A percentile compares a stretch with the other conserved stretches of the same genome.
These are phyloP conservation scores for Lethocerus indicus DNA, from an alignment of 1,140 invertebrate species.

Conservation along the genomic window DNA sequence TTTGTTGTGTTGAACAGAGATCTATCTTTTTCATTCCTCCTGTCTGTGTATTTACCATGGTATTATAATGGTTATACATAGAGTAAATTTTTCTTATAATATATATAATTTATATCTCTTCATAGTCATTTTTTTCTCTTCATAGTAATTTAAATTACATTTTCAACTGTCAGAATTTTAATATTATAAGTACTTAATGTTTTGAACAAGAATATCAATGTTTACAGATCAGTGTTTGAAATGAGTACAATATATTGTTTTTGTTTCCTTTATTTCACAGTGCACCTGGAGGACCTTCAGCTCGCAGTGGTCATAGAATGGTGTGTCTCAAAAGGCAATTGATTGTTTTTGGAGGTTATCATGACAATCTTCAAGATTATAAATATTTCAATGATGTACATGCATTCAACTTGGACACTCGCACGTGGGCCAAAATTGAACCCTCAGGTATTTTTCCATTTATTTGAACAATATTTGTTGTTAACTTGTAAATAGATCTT, in stretches of 20 bases:
- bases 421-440: constrained; percentile 63
- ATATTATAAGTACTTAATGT: too few species aligned
- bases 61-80: too few species aligned
- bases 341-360: constrained; percentile 81
- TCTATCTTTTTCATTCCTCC: too few species aligned
- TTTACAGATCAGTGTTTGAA: background rate
- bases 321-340: constrained; percentile 57
- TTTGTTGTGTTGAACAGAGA: too few species aligned
- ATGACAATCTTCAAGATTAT: constrained; percentile 73
- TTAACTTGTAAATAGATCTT: background rate
- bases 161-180: too few species aligned
- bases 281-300: constrained; percentile 53
- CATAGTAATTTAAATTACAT: too few species aligned
- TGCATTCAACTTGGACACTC: constrained; percentile 62
- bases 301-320: constrained; percentile 85
- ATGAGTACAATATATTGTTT: background rate
- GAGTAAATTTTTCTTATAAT: too few species aligned
- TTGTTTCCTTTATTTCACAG: constrained; percentile 22
- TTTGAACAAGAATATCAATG: too few species aligned
- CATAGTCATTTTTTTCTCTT: too few species aligned
- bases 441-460: too few species aligned
- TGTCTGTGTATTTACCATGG: too few species aligned
- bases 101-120: too few species aligned
- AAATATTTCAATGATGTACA: constrained; percentile 83
- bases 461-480: background rate